A percentile compares a stretch with the other conserved stretches of the same genome.
These are phyloP conservation scores for Nettapus auritus DNA, from an alignment of 2,113 vertebrate species.

Conservation along the genomic window DNA sequence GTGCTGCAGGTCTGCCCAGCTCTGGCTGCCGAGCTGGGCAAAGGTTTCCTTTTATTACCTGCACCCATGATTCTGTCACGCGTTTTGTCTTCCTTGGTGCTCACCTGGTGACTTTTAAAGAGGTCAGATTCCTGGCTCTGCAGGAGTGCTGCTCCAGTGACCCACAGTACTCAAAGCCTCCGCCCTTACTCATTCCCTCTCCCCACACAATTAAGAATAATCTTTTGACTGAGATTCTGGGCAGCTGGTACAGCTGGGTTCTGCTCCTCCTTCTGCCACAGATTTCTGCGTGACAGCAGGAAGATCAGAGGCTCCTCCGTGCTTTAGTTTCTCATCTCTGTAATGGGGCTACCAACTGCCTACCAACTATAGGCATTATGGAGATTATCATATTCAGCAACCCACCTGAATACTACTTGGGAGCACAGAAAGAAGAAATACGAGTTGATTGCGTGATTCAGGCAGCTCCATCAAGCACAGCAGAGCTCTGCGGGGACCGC, in stretches of 20 bases:
- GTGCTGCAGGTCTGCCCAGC: background rate
- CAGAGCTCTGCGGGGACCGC: background rate
- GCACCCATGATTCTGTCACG: rapidly evolving
- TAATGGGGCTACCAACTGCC: background rate
- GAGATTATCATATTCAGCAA: background rate
- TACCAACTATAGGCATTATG: background rate
- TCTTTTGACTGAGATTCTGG: background rate
- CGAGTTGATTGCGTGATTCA: background rate
- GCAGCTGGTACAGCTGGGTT: background rate
- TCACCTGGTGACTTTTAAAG: background rate
- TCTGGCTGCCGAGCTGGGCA: background rate
- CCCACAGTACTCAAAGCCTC: background rate
- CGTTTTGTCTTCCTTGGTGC: background rate
- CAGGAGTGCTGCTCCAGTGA: background rate
- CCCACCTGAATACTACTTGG: background rate
- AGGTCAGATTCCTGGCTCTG: background rate
- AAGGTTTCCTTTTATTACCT: background rate
- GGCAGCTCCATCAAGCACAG: background rate
- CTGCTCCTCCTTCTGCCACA: background rate
- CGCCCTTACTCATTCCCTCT: background rate
- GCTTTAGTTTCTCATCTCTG: background rate
- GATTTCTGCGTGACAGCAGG: background rate
- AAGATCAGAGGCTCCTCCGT: background rate
- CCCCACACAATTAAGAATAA: background rate
- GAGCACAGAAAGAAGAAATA: background rate